Percentiles rank a stretch among this genome's conserved stretches.
Evolutionary conservation across 2,113 vertebrate species (phyloP).

Genomic region (Mus pahari): DNA sequence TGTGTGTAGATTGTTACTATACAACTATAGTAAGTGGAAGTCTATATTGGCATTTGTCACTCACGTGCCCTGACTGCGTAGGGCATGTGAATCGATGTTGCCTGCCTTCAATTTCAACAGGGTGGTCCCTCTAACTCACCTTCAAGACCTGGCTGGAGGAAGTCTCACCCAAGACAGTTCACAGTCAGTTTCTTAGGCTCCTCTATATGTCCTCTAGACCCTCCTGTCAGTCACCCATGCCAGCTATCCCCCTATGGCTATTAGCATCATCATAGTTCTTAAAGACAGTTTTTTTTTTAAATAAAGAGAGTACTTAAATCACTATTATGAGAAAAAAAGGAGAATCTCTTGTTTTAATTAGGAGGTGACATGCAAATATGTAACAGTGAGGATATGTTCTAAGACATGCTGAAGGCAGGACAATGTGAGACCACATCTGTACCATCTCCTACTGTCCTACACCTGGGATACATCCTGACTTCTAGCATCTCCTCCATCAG

Average conservation of each 20-base stretch:
- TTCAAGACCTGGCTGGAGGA: neutral
- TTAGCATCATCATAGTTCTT: neutral
- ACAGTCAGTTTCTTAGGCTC: neutral
- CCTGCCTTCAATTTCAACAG: neutral
- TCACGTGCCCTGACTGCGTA: neutral
- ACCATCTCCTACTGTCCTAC: neutral
- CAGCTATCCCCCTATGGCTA: too few species aligned
- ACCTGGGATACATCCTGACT: neutral
- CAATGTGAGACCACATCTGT: neutral
- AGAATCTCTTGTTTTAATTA: neutral
- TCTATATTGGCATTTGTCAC: neutral
- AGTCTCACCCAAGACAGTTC: neutral
- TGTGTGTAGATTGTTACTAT: too few species aligned
- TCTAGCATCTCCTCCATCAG: neutral
- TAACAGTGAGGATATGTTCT: neutral
- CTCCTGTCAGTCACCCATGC: neutral
- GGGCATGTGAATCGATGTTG: neutral
- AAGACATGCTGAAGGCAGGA: neutral
- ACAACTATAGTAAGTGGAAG: neutral
- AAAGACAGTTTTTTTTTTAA: neutral
- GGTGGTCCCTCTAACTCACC: neutral
- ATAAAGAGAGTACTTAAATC: neutral
- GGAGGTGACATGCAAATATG: neutral
- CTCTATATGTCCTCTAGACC: neutral
- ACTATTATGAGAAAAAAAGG: conserved; percentile 19